phyloP scores from a whole-genome alignment of 1,140 invertebrate genomes.

The Goniozus legneri region DNA sequence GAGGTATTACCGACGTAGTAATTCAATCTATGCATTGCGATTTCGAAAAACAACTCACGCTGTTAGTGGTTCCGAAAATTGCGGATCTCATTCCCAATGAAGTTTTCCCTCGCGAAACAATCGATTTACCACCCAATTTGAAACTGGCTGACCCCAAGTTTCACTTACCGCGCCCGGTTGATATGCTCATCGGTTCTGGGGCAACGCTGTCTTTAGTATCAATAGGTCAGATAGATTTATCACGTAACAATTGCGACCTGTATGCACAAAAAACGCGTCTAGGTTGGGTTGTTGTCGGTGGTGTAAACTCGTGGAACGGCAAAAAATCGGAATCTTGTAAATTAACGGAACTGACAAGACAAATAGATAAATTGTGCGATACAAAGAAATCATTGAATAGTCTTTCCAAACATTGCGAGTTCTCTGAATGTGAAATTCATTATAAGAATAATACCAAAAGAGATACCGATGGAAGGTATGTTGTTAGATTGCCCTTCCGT shows the following conservation, averaged over 20 bases:
- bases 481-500: slow-evolving; percentile 10
- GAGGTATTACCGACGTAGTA: not conserved
- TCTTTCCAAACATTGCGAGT: not conserved
- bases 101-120: slow-evolving; percentile 12
- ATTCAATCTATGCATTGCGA: not conserved
- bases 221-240: slow-evolving; percentile 11
- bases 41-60: not conserved
- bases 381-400: slow-evolving; percentile 4
- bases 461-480: slow-evolving; percentile 2
- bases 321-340: not conserved
- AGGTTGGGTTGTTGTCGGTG: slow-evolving; percentile 11
- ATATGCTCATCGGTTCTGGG: slow-evolving; percentile 13
- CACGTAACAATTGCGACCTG: not conserved
- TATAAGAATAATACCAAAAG: not conserved
- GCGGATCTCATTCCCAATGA: too few species aligned
- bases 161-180: slow-evolving; percentile 7
- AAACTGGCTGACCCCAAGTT: slow-evolving; percentile 15
- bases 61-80: slow-evolving; percentile 5
- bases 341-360: not conserved
- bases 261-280: slow-evolving; percentile 12
- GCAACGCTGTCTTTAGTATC: slow-evolving; percentile 12
- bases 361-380: slow-evolving; percentile 10
- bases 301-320: not conserved
- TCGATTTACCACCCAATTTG: slow-evolving; percentile 8
- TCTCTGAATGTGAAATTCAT: slow-evolving; percentile 6